Evolutionary conservation across 1,140 invertebrate genomes (phyloP).

Genomic region (Bombus sylvicola): DNA sequence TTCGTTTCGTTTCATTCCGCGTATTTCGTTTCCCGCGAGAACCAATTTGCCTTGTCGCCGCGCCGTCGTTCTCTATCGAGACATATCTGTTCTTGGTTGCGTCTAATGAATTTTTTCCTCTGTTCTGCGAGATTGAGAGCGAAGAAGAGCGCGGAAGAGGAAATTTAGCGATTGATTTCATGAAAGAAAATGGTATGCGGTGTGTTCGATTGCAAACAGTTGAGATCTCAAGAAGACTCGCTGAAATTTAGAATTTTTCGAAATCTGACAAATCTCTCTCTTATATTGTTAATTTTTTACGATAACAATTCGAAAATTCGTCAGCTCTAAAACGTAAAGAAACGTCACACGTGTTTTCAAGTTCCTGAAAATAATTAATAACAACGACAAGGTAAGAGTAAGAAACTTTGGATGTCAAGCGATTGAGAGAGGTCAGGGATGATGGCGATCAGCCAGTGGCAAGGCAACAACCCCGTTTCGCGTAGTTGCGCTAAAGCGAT

Average conservation of each 20-base stretch:
- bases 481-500: slow-evolving; percentile 28
- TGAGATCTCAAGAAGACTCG: too few species aligned
- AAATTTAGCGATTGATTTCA: too few species aligned
- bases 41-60: background rate
- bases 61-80: too few species aligned
- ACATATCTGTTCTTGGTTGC: background rate
- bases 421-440: background rate
- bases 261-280: too few species aligned
- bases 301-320: too few species aligned
- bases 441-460: background rate
- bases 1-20: background rate
- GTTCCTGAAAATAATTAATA: too few species aligned
- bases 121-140: background rate
- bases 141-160: background rate
- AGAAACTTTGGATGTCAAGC: background rate
- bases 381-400: too few species aligned
- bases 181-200: too few species aligned
- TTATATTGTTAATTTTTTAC: too few species aligned
- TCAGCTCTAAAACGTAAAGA: too few species aligned
- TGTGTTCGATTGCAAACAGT: too few species aligned
- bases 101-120: background rate
- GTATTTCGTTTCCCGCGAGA: background rate
- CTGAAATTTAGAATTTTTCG: background rate
- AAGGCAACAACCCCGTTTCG: slow-evolving; percentile 2
- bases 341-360: too few species aligned